These are phyloP conservation scores for Cataglyphis hispanica DNA, from an alignment of 1,140 invertebrate species.

Conservation along the genomic window DNA sequence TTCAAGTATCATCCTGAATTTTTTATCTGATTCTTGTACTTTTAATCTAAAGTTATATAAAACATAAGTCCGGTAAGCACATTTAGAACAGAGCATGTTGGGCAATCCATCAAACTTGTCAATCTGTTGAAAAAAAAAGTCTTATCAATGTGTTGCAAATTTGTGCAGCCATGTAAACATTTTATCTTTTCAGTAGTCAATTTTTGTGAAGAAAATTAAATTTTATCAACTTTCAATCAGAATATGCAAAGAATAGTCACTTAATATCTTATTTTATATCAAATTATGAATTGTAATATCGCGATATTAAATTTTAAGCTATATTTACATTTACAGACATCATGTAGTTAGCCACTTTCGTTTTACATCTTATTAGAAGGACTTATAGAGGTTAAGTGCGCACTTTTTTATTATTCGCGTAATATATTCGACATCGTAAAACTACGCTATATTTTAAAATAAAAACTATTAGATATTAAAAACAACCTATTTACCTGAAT, in stretches of 20 bases:
- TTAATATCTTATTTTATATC: too few species aligned
- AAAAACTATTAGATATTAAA: background rate
- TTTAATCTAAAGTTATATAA: conserved; percentile 82
- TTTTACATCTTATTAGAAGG: background rate
- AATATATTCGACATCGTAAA: background rate
- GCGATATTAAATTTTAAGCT: background rate
- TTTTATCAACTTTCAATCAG: too few species aligned
- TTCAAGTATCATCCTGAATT: conserved; percentile 80
- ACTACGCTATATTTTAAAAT: background rate
- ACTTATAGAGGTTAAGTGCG: conserved; percentile 40
- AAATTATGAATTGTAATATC: too few species aligned
- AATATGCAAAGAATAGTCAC: too few species aligned
- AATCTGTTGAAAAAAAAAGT: conserved; percentile 75
- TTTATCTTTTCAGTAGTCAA: background rate
- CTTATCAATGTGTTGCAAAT: conserved; percentile 19
- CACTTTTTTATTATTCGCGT: background rate
- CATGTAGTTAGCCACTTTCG: background rate
- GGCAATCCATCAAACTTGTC: conserved; percentile 81
- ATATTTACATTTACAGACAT: too few species aligned
- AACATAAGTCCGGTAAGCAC: conserved; percentile 81
- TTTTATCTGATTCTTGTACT: conserved; percentile 82
- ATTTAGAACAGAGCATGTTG: conserved; percentile 82
- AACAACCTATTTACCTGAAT: conserved; percentile 78
- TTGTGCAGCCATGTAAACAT: background rate
- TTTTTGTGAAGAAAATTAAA: background rate